These are phyloP conservation scores for Arremon brunneinucha DNA, from an alignment of 2,797 vertebrate species.

Conservation along the genomic window DNA sequence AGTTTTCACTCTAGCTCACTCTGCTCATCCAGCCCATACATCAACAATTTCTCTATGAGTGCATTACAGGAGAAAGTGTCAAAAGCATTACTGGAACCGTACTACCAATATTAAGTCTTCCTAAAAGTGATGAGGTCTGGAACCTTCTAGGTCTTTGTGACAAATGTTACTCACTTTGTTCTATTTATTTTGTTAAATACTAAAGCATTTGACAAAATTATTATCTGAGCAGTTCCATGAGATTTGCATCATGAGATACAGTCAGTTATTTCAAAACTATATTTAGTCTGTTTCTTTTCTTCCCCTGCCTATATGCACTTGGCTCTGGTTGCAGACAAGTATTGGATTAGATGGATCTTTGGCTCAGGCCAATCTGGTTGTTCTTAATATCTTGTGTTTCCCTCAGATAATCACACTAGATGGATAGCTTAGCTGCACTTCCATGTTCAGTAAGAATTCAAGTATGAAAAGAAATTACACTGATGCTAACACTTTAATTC, in stretches of 20 bases:
- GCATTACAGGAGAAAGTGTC: not conserved
- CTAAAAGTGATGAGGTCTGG: not conserved
- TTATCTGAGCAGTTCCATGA: not conserved
- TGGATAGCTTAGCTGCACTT: not conserved
- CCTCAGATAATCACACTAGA: not conserved
- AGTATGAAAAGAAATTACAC: not conserved
- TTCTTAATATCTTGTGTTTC: not conserved
- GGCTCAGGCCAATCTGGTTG: accelerated
- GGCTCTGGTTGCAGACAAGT: not conserved
- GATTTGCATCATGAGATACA: not conserved
- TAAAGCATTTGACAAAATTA: not conserved
- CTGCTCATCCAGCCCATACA: not conserved
- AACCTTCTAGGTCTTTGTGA: not conserved
- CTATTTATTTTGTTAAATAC: not conserved
- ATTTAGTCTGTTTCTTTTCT: not conserved
- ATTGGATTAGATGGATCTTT: not conserved
- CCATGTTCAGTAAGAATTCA: not conserved
- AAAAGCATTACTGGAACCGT: not conserved
- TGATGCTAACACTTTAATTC: not conserved
- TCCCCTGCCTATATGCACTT: not conserved
- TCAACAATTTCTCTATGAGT: not conserved
- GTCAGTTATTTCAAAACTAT: not conserved
- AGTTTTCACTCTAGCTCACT: not conserved
- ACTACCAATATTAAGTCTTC: not conserved
- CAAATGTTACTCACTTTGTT: not conserved